phyloP scores from a whole-genome alignment of 1,140 invertebrate species.

The Scaptomyza pallida region DNA sequence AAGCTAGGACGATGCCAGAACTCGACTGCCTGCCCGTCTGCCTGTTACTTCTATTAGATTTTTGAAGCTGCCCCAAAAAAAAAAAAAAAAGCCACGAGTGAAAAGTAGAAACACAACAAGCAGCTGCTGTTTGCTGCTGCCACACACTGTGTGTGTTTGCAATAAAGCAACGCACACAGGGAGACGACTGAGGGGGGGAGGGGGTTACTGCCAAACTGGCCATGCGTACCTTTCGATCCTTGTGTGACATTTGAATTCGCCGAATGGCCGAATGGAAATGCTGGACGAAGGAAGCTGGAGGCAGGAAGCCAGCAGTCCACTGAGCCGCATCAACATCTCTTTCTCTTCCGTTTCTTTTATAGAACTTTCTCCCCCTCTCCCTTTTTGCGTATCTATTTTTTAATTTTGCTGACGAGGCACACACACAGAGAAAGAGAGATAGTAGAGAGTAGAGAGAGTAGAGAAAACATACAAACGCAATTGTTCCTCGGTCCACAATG shows the following conservation, averaged over 20 bases:
- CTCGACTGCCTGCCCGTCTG: constrained; percentile 24
- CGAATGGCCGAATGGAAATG: constrained; percentile 34
- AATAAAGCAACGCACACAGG: constrained; percentile 55
- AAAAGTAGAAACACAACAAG: constrained; percentile 31
- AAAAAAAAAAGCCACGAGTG: constrained; percentile 14
- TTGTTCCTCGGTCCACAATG: constrained; percentile 78
- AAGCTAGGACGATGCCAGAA: background rate
- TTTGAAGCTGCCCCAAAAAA: constrained; percentile 24
- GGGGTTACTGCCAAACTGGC: constrained; percentile 42
- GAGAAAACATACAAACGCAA: constrained; percentile 79
- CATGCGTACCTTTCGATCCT: constrained; percentile 81
- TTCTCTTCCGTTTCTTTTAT: constrained; percentile 55
- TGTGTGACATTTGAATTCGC: constrained; percentile 81
- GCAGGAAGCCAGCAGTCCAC: background rate
- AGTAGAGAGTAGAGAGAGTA: constrained; percentile 18
- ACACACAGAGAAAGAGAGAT: background rate
- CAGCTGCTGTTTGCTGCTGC: constrained; percentile 67
- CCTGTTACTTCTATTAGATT: constrained; percentile 73
- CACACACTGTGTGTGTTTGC: constrained; percentile 65
- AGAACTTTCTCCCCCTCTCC: constrained; percentile 49
- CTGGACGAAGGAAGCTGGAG: background rate
- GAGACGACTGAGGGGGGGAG: background rate
- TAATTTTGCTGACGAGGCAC: constrained; percentile 81
- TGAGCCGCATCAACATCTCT: background rate
- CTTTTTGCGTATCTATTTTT: constrained; percentile 76